Evolutionary conservation across 2,888 invertebrate genomes (phyloP).

Genomic region (Adela reaumurella): DNA sequence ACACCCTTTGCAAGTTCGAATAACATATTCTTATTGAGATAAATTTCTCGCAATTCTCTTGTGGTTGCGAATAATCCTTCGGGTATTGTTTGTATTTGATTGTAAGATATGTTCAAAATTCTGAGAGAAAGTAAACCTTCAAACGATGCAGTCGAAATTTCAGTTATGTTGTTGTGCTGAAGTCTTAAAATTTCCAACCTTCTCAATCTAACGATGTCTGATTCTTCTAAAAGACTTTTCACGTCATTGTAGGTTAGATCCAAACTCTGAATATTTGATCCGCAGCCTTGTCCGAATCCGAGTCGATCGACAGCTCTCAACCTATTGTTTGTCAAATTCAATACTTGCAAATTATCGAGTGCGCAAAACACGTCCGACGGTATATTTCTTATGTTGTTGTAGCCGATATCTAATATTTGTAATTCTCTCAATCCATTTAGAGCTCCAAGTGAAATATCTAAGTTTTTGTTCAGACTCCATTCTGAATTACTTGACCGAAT

Average conservation of each 20-base stretch:
- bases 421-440: conserved; percentile 76
- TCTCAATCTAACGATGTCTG: conserved; percentile 70
- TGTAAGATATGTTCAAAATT: conserved; percentile 82
- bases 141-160: conserved; percentile 75
- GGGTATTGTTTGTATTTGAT: conserved; percentile 76
- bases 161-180: conserved; percentile 78
- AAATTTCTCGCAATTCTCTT: conserved; percentile 78
- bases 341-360: conserved; percentile 70
- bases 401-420: conserved; percentile 70
- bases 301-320: conserved; percentile 72
- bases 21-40: conserved; percentile 83
- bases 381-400: conserved; percentile 75
- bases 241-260: conserved; percentile 82
- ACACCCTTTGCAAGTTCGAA: conserved; percentile 79
- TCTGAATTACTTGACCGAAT: conserved; percentile 77
- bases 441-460: conserved; percentile 70
- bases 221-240: conserved; percentile 66
- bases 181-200: conserved; percentile 76
- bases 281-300: conserved; percentile 64
- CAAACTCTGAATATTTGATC: conserved; percentile 68
- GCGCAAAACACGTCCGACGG: conserved; percentile 79
- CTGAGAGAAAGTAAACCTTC: conserved; percentile 74
- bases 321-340: conserved; percentile 81
- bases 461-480: conserved; percentile 70
- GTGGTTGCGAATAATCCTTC: conserved; percentile 78